A percentile compares a stretch with the other conserved stretches of the same genome.
Conservation (phyloP, 1,140 invertebrate genomes). For the Zaprionus nigranus region DNA sequence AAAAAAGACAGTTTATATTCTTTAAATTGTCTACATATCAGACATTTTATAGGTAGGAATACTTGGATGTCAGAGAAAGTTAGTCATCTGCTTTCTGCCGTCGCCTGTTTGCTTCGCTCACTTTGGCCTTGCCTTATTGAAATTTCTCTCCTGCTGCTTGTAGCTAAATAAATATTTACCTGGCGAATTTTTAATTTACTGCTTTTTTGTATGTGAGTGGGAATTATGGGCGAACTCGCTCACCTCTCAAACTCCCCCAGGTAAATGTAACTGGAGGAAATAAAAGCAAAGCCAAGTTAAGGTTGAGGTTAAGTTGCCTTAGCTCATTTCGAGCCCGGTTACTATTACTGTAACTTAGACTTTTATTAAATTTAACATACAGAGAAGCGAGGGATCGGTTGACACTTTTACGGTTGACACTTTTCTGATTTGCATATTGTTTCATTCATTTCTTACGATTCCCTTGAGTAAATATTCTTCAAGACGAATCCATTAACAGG, state of each 20-base stretch:
- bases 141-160: conserved; percentile 22
- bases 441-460: too few relatives aligned
- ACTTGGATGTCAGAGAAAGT: too few relatives aligned
- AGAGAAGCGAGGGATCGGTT: background rate
- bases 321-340: conserved; percentile 29
- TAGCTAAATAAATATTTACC: conserved; percentile 62
- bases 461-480: too few relatives aligned
- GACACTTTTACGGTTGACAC: conserved; percentile 25
- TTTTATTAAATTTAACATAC: conserved; percentile 40
- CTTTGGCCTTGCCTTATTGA: conserved; percentile 7
- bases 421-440: background rate
- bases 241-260: conserved; percentile 5
- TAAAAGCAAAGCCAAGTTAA: conserved; percentile 8
- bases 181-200: conserved; percentile 67
- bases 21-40: too few relatives aligned
- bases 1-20: too few relatives aligned
- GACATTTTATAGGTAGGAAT: too few relatives aligned
- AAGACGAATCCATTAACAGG: too few relatives aligned
- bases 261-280: background rate
- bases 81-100: background rate
- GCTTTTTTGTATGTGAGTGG: conserved; percentile 47
- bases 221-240: conserved; percentile 45
- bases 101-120: background rate
- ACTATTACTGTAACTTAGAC: conserved; percentile 33
- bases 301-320: conserved; percentile 15